These are phyloP conservation scores for Gobio occitaniae DNA, from an alignment of 2,797 vertebrate species.

Conservation along the genomic window DNA sequence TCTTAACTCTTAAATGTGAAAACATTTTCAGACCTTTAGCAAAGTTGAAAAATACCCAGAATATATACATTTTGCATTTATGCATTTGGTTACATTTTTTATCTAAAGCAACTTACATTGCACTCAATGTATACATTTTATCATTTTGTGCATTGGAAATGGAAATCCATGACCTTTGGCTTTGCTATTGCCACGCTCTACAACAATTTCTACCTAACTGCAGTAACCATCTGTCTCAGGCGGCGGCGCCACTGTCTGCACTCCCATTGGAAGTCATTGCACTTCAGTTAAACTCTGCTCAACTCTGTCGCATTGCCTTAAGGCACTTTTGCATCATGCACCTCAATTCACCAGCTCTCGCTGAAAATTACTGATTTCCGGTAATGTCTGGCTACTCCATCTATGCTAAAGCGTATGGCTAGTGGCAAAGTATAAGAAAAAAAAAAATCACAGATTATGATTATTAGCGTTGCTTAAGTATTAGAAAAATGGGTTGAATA, in stretches of 20 bases:
- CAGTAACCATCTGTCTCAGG: neutral
- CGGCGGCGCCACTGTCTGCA: neutral
- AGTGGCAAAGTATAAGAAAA: neutral
- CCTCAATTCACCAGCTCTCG: neutral
- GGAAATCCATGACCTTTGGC: neutral
- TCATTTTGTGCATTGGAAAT: neutral
- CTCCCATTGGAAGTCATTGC: neutral
- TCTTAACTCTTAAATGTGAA: neutral
- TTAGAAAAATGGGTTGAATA: neutral
- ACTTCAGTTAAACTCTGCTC: constrained; percentile 17
- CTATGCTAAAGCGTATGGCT: neutral
- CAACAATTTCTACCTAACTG: neutral
- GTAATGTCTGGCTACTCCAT: neutral
- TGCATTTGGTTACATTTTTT: neutral
- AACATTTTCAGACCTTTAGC: neutral
- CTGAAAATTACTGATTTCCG: neutral
- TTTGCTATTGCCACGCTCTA: neutral
- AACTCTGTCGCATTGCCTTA: neutral
- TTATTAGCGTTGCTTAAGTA: neutral
- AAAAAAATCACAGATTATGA: neutral
- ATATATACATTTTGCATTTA: neutral
- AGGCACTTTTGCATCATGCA: neutral
- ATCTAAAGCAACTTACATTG: neutral
- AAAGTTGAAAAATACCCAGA: neutral
- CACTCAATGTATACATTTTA: neutral